phyloP scores from a whole-genome alignment of 2,888 invertebrate genomes.

The Omphaloscelis lunosa region DNA sequence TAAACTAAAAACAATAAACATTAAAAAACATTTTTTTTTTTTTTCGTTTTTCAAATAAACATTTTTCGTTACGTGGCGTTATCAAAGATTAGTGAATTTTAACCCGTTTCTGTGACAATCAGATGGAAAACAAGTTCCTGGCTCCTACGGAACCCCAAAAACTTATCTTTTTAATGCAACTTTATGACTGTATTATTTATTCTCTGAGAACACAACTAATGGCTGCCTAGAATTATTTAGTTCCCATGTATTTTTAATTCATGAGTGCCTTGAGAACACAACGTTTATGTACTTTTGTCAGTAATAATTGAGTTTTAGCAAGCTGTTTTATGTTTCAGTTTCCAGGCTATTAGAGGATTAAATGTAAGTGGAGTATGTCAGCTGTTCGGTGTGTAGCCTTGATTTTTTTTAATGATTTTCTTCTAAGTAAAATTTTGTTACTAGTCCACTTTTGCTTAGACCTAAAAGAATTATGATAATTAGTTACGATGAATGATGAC shows the following conservation, averaged over 20 bases:
- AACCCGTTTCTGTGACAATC: not conserved
- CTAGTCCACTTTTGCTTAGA: not conserved
- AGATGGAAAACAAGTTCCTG: too few relatives aligned
- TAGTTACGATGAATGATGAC: not conserved
- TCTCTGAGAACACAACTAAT: slow-evolving; percentile 61
- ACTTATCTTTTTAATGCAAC: slow-evolving; percentile 58
- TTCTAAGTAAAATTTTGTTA: not conserved
- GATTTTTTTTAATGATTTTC: slow-evolving; percentile 4
- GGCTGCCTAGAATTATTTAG: slow-evolving; percentile 29
- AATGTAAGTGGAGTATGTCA: slow-evolving; percentile 54
- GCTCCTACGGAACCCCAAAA: slow-evolving; percentile 32
- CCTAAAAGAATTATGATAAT: not conserved
- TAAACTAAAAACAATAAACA: too few relatives aligned
- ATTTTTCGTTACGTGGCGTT: not conserved
- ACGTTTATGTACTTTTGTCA: slow-evolving; percentile 46
- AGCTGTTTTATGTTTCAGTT: slow-evolving; percentile 50
- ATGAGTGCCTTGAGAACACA: slow-evolving; percentile 48
- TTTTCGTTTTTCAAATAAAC: too few relatives aligned
- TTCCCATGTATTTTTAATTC: slow-evolving; percentile 62
- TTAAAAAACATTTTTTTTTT: too few relatives aligned
- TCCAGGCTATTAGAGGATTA: slow-evolving; percentile 46
- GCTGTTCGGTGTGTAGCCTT: slow-evolving; percentile 1
- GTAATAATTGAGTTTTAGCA: slow-evolving; percentile 51
- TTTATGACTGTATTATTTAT: slow-evolving; percentile 59
- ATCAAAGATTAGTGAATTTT: not conserved